Evolutionary conservation across 2,113 vertebrate species (phyloP), one percentile per base, ranked within the genome.

Genomic region (Campylomormyrus tamandua): DNA sequence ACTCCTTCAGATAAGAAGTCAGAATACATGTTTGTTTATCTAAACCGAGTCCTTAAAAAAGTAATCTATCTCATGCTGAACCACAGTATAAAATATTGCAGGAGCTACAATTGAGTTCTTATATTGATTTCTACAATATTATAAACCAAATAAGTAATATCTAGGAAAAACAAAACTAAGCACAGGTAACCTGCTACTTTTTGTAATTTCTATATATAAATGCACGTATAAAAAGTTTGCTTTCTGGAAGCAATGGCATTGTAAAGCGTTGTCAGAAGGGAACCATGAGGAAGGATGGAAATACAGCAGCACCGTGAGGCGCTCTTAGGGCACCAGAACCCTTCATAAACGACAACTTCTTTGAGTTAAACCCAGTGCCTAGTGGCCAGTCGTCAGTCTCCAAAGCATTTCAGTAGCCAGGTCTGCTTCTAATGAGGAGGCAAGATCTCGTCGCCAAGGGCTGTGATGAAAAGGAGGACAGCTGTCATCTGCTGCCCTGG

Each of bases 1-100:
- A 95, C 95, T 95, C 96, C 97, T 97, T 97, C 95, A 88, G 92
- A 92, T 94, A 90, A 93, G 50, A 52, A 52, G 50, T 52, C 50
- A 52, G 50, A 52, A 52, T 52, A 52, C 50, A 52, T 52, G 50
- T 4, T 48, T 9, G 45, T 46, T 46, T 46, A 45, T 49, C 11
- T 49, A 49, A 49, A 49, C 48, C 1, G 48, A 49, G 48, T 49
- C 48, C 9, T 49, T 11, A 10, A 48, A 48, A 48, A 9, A 48
- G 48, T 48, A 48, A 48, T 48, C 8, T 48, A 9, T 31, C 66
- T 70, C 66, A 70, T 70, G n/a, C 66, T 70, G n/a, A 70, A 31
- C n/a, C 24, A 31, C 24, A 70, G 8, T 5, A 70, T n/a, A 31
- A 31, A 58, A 70, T 13, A 70, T 70, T 70, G 8, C 3, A 70